Evolutionary conservation across 2,888 invertebrate genomes (phyloP), one percentile per base, ranked within the genome.

Genomic region (Thereva unica): DNA sequence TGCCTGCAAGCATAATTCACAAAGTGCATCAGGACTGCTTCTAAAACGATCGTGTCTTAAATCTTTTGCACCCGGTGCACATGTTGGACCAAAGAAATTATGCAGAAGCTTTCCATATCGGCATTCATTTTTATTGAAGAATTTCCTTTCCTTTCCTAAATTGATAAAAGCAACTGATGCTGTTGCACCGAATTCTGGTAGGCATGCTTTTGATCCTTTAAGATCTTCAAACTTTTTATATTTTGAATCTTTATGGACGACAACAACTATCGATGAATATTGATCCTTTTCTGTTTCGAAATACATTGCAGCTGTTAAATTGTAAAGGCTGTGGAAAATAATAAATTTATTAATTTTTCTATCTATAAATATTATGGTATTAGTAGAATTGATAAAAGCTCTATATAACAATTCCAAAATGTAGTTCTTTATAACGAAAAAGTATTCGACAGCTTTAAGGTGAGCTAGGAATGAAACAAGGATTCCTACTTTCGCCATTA

Each of bases 161-260:
- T 86, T 84, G 2, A 88, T 80, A 74, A 87, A 88, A 1, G 87
- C 83, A 52, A 88, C 77, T 83, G 86, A 88, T 5, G 87, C 86
- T 85, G 71, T 85, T 42, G 88, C 88, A 1, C 87, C 86, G 71
- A 83, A 89, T 73, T 87, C 86, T 0, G 89, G 87, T 79, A 89
- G 86, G 76, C 89, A 89, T 0, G 86, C 87, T 35, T 79, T 83
- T 70, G 81, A 84, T 1, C 79, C 82, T 45, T 83, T 80, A 2
- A 89, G 74, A 75, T 86, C 85, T 69, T 83, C 82, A 70, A 88
- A 85, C 37, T 82, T 80, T 0, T 80, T 83, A 59, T 86, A 81
- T 50, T 73, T 73, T 34, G 77, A 74, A 10, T 73, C 70, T n/a
- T 76, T 75, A 70, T 82, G 84, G 0, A 88, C 78, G 10, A 87